A percentile compares a stretch with the other conserved stretches of the same genome.
phyloP scores from a whole-genome alignment of 2,113 vertebrate species.

The Pan troglodytes region NHGRI_mPanTro3-v2.1_pri NC_072421.2:124338001-124338500 shows the following conservation, averaged over 20 bases:
- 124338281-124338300: neutral
- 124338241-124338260: slow-evolving; percentile 9
- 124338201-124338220: neutral
- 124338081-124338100: neutral
- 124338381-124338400: slow-evolving; percentile 37
- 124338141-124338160: neutral
- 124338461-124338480: slow-evolving; percentile 36
- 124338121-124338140: neutral
- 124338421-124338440: neutral
- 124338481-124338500: slow-evolving; percentile 29
- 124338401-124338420: slow-evolving; percentile 33
- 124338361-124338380: slow-evolving; percentile 36
- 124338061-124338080: neutral
- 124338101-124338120: slow-evolving; percentile 1
- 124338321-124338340: neutral
- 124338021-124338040: slow-evolving; percentile 37
- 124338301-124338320: slow-evolving; percentile 44
- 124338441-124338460: slow-evolving; percentile 26
- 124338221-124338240: slow-evolving; percentile 33
- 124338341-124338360: slow-evolving; percentile 34
- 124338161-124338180: neutral
- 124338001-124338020: neutral
- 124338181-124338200: neutral
- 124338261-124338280: neutral
- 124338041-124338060: neutral